These are phyloP conservation scores for Formica exsecta DNA, from an alignment of 1,140 invertebrate genomes.

Conservation along the genomic window DNA sequence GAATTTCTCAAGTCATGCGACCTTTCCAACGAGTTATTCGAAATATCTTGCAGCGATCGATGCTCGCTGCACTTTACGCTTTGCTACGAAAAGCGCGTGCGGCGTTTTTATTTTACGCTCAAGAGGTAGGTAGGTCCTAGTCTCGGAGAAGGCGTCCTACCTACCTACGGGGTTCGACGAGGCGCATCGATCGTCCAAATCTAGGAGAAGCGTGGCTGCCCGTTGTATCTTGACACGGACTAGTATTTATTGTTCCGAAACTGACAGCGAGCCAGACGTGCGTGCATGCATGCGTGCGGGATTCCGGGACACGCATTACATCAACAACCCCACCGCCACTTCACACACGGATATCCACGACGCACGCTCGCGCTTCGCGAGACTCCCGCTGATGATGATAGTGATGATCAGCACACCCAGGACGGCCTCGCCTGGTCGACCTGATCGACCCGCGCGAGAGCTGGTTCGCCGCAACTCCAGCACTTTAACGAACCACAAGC, in stretches of 20 bases:
- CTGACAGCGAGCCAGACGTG: constrained; percentile 61
- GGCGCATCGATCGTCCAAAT: constrained; percentile 27
- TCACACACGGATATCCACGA: constrained; percentile 41
- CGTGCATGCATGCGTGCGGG: not conserved
- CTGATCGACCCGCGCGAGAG: not conserved
- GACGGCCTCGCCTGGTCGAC: constrained; percentile 18
- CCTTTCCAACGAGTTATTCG: not conserved
- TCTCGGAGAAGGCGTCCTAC: constrained; percentile 1
- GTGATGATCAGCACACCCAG: constrained; percentile 27
- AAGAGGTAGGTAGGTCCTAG: not conserved
- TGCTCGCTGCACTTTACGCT: not conserved
- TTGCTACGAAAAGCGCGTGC: constrained; percentile 23
- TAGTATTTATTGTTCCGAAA: constrained; percentile 8
- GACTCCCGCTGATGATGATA: not conserved
- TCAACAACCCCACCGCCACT: constrained; percentile 63
- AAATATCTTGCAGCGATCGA: constrained; percentile 36
- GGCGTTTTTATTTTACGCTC: constrained; percentile 4
- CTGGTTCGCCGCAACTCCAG: not conserved
- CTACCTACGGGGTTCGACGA: constrained; percentile 33
- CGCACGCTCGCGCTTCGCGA: constrained; percentile 24
- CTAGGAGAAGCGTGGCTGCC: not conserved
- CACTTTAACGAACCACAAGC: not conserved
- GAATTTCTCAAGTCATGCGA: constrained; percentile 17
- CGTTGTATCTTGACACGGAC: not conserved
- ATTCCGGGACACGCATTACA: constrained; percentile 65